phyloP scores from a whole-genome alignment of 92 coral and sea anemone species.

The Galaxea fascicularis region DNA sequence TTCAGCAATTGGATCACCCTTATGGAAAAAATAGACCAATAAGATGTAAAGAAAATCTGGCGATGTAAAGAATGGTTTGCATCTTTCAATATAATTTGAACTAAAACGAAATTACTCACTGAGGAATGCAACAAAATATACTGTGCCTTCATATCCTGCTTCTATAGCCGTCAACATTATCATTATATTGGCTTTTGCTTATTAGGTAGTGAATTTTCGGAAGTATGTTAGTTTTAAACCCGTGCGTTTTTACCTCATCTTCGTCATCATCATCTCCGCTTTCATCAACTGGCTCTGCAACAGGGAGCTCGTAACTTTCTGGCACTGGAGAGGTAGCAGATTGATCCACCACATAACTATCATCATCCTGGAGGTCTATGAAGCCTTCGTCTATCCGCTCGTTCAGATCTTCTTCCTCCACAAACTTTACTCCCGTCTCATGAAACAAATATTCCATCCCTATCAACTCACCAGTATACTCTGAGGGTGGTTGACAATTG shows the following conservation, averaged over 20 bases:
- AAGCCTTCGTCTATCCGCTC: slow-evolving; percentile 27
- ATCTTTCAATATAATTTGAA: background rate
- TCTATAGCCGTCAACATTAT: background rate
- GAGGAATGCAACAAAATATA: too few relatives aligned
- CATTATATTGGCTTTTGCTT: background rate
- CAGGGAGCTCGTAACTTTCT: background rate
- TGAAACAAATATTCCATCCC: slow-evolving; percentile 45
- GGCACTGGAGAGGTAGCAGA: background rate
- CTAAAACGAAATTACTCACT: background rate
- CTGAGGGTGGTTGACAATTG: slow-evolving; percentile 3
- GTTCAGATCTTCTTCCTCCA: background rate
- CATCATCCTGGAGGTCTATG: background rate
- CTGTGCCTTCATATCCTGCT: background rate
- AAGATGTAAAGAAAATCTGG: too few relatives aligned
- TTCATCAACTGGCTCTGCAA: slow-evolving; percentile 4
- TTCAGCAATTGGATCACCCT: slow-evolving; percentile 5
- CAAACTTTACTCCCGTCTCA: slow-evolving; percentile 39
- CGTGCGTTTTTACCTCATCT: slow-evolving; percentile 6
- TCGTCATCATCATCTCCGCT: slow-evolving; percentile 18
- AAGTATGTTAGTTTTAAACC: background rate
- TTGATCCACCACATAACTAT: background rate
- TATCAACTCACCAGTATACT: slow-evolving; percentile 40
- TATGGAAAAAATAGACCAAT: background rate
- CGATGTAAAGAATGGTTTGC: too few relatives aligned
- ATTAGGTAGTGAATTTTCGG: background rate